Evolutionary conservation across 2,797 vertebrate genomes (phyloP), one percentile per base, ranked within the genome.

Genomic region (Carcharodon carcharias): DNA sequence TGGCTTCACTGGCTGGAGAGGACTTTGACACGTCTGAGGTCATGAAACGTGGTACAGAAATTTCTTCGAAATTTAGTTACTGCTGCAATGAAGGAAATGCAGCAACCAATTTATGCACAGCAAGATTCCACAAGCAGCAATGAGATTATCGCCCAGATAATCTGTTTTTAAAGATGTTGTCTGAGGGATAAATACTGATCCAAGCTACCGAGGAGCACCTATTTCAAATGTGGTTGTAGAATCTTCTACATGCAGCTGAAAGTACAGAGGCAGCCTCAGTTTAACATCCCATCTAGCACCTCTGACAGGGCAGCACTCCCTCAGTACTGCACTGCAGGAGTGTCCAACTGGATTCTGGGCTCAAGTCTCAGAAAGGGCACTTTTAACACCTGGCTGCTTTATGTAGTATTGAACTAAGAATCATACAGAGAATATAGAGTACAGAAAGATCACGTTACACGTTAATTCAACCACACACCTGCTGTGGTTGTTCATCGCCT

Each of bases 401-500:
- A 16, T 71, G 16, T 0, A 73, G 26, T 8, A 96, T 89, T 96
- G 35, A 96, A 97, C 77, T 0, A 89, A 88, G 9, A 92, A 71
- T 31, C 1, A 12, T 73, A 67, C 61, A 56, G 58, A 92, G 87
- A 54, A 87, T 91, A 80, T 3, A 65, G 67, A 65, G 94, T 50
- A 14, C 6, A 94, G 40, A 8, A 63, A 3, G 12, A 16, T 4
- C 21, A 63, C 40, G 96, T 18, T 96, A 98, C 98, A 97, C 97
- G 96, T 96, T 96, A 7, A 97, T 91, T 96, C 96, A 80, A 97
- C 40, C 69, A 0, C 96, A 96, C 80, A 96, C 96, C 97, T 97
- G 96, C 73, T 97, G 97, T 96, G 97, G 96, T 95, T 97, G 96
- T 28, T 96, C 97, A 73, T 97, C 65, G 35, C 97, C 96, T 85